These are phyloP conservation scores for Carcina quercana DNA, from an alignment of 2,888 invertebrate species.

Conservation along the genomic window DNA sequence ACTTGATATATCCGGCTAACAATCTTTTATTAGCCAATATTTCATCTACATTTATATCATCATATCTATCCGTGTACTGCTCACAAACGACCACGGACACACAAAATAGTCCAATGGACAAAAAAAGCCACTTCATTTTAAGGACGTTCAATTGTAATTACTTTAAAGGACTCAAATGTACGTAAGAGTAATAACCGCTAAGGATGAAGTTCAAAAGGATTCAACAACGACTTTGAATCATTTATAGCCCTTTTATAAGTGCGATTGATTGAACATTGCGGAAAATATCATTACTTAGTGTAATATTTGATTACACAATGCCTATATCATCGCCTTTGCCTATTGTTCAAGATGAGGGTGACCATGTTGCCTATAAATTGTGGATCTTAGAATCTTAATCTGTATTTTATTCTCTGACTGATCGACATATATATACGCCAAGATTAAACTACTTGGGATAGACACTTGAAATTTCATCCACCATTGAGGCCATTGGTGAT, in stretches of 20 bases:
- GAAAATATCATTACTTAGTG: conserved; percentile 16
- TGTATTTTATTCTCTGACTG: too few species aligned
- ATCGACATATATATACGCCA: too few species aligned
- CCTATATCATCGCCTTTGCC: conserved; percentile 1
- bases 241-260: conserved; percentile 7
- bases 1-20: conserved; percentile 79
- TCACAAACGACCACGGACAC: conserved; percentile 21
- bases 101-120: conserved; percentile 19
- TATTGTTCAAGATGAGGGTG: conserved; percentile 5
- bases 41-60: conserved; percentile 80
- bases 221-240: too few species aligned
- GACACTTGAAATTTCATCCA: too few species aligned
- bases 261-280: conserved; percentile 13
- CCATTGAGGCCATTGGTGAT: too few species aligned
- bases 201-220: too few species aligned
- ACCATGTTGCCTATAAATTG: too few species aligned
- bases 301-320: conserved; percentile 4
- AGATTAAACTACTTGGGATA: too few species aligned
- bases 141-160: conserved; percentile 8
- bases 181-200: neutral
- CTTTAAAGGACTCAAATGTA: neutral
- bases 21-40: conserved; percentile 79
- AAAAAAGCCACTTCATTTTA: conserved; percentile 31
- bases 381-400: too few species aligned
- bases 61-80: conserved; percentile 79